Percentiles rank a stretch among this genome's conserved stretches.
Evolutionary conservation across 2,113 vertebrate genomes (phyloP).

Genomic region (Pterocles burchelli): DNA sequence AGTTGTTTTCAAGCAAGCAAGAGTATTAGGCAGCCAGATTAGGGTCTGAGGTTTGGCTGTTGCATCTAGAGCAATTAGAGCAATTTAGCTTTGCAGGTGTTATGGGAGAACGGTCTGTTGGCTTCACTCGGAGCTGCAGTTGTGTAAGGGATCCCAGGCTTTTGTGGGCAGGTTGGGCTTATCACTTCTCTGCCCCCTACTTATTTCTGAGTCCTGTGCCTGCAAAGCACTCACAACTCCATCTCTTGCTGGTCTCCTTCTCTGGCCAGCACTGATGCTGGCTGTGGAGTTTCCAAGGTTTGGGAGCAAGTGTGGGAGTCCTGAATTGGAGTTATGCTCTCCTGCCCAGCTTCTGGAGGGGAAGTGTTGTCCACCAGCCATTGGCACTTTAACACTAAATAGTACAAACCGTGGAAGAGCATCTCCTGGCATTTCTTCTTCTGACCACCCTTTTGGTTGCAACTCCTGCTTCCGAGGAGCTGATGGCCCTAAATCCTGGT

Average conservation of each 20-base stretch:
- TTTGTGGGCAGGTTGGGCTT: background rate
- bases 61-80: slow-evolving; percentile 49
- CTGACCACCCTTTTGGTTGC: background rate
- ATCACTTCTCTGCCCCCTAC: background rate
- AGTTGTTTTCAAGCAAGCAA: slow-evolving; percentile 17
- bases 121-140: background rate
- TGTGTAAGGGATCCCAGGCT: background rate
- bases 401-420: background rate
- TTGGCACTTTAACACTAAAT: background rate
- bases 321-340: background rate
- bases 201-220: background rate
- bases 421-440: background rate
- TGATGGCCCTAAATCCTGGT: background rate
- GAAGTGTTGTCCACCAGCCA: background rate
- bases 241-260: background rate
- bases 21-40: slow-evolving; percentile 38
- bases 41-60: slow-evolving; percentile 15
- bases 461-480: background rate
- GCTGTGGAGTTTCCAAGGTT: background rate
- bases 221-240: background rate
- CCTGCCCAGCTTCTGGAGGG: background rate
- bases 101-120: background rate
- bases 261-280: background rate
- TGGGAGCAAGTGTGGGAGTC: background rate
- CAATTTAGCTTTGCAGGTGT: slow-evolving; percentile 39